phyloP scores from a whole-genome alignment of 2,888 invertebrate genomes.

The Opisthograptis luteolata region DNA sequence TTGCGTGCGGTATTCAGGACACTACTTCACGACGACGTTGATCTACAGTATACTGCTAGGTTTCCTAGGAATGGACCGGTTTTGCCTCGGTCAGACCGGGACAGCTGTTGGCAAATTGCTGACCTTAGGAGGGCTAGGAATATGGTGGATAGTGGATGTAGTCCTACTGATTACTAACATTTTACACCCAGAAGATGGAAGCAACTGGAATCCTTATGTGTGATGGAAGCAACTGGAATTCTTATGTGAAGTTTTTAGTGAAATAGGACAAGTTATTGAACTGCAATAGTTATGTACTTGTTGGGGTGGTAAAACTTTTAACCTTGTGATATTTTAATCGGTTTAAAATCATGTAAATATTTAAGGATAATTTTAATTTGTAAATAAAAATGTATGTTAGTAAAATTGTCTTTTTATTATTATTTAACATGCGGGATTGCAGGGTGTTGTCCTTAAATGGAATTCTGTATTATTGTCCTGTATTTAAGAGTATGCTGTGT shows the following conservation, averaged over 20 bases:
- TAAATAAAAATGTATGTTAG: not conserved
- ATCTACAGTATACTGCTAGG: slow-evolving; percentile 98
- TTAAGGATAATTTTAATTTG: no score
- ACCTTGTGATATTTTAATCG: slow-evolving; percentile 12
- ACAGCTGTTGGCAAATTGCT: slow-evolving; percentile 98
- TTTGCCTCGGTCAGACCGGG: slow-evolving; percentile 98
- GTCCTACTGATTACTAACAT: slow-evolving; percentile 97
- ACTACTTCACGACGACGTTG: slow-evolving; percentile 98
- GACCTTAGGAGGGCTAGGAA: slow-evolving; percentile 97
- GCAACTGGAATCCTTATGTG: slow-evolving; percentile 98
- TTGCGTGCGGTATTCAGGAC: slow-evolving; percentile 96
- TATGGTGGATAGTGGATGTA: slow-evolving; percentile 99
- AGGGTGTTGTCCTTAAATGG: no score
- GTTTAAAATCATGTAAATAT: slow-evolving; percentile 2
- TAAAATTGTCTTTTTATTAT: no score
- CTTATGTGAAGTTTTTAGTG: no score
- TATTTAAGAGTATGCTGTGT: no score
- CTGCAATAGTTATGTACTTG: no score
- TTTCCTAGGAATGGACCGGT: slow-evolving; percentile 98
- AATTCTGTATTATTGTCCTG: no score
- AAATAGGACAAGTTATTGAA: not conserved
- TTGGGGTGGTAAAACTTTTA: no score
- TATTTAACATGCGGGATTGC: no score
- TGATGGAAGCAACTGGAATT: no score
- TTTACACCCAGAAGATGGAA: slow-evolving; percentile 97